Conservation (phyloP, 2,797 vertebrate genomes). For the Halcyon badia region DNA sequence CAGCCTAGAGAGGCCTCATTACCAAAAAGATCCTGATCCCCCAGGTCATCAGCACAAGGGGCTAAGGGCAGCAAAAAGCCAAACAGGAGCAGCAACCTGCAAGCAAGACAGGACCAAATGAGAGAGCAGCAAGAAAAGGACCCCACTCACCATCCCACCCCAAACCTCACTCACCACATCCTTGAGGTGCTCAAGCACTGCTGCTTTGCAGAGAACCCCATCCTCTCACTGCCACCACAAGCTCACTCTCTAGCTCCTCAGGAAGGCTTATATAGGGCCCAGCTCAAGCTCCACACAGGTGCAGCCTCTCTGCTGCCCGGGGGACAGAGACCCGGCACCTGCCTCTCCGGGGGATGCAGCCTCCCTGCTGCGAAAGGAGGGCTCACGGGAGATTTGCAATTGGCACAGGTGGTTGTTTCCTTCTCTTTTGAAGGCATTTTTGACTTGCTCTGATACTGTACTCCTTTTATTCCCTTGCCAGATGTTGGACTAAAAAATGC, state of each 20-base stretch:
- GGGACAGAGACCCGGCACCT: neutral
- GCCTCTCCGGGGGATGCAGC: neutral
- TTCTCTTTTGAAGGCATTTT: neutral
- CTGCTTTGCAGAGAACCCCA: accelerated
- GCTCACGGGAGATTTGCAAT: neutral
- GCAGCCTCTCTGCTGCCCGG: neutral
- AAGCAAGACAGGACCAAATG: neutral
- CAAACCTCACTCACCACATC: slow-evolving; percentile 18
- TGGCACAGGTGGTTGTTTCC: neutral
- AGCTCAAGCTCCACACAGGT: neutral
- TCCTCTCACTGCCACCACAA: neutral
- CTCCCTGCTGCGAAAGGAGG: neutral
- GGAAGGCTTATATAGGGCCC: neutral
- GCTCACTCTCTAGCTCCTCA: accelerated
- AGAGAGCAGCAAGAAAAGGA: neutral
- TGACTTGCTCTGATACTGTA: neutral
- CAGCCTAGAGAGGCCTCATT: neutral
- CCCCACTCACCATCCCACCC: accelerated
- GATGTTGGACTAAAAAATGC: neutral
- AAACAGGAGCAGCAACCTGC: slow-evolving; percentile 49
- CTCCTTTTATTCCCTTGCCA: neutral
- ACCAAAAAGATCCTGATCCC: slow-evolving; percentile 48
- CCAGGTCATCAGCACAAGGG: neutral
- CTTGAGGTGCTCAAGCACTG: accelerated
- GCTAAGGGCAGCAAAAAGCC: neutral